Evolutionary conservation across 2,888 invertebrate species (phyloP), one percentile per base, ranked within the genome.

Genomic region (Dolichopus griseipennis): DNA sequence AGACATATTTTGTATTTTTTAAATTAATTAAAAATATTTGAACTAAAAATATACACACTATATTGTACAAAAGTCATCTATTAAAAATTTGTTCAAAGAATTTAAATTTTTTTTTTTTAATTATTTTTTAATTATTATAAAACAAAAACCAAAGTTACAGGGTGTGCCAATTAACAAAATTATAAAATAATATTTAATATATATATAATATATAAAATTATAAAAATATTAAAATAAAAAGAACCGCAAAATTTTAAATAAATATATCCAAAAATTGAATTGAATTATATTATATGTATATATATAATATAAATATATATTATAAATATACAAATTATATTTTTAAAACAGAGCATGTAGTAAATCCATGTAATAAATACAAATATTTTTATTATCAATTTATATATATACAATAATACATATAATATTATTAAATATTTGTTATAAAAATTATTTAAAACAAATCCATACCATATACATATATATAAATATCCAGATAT

Each of bases 151-250:
- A 52, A 52, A 52, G 18, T 52, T 52, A 52, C 52, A 52, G 52
- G 52, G 52, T 52, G 52, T 52, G 18, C 52, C 52, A 52, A 52
- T 52, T 52, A 52, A 52, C 52, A 52, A 52, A 52, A 52, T 52
- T 52, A 52, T 52, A 18, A 18, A 52, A 52, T n/a, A 52, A 52
- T 2, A 52, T 52, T 4, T 12, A 52, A 18, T 18, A 52, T 52
- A 52, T 52, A 52, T 52, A 52, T 52, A 52, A 27, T 52, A 52
- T 15, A 15, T 52, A 52, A 4, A 52, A 12, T 18, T 52, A 52
- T 52, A 18, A 12, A 52, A 6, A 52, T 52, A 9, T 52, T 52
- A 18, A 18, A 52, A 18, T 18, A 52, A 37, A 37, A 27, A 27
- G 3, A 27, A 27, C 27, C 15, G 8, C 15, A 9, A 41, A 41